phyloP scores from a whole-genome alignment of 2,797 vertebrate species.

The Caiman crocodilus region DNA sequence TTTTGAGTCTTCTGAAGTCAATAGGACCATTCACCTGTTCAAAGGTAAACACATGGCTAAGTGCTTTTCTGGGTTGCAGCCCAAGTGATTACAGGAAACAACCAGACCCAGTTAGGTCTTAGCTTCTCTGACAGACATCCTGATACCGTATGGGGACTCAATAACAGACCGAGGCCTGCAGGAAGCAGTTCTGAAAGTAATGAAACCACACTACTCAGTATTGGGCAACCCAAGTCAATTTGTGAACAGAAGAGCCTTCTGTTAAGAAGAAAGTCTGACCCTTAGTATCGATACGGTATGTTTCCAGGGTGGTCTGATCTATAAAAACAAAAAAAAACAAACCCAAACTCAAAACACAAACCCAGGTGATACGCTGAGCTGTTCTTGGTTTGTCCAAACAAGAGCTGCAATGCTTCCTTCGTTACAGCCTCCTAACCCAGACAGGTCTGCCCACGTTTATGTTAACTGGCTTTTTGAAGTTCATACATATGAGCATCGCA shows the following conservation, averaged over 20 bases:
- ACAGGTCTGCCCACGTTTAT: background rate
- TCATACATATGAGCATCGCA: background rate
- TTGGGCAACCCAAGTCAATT: background rate
- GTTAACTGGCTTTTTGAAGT: background rate
- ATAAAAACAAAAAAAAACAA: background rate
- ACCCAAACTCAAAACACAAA: too few species aligned
- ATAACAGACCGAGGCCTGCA: background rate
- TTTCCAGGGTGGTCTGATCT: background rate
- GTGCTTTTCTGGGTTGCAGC: background rate
- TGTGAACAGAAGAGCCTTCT: background rate
- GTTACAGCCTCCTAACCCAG: background rate
- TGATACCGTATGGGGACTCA: background rate
- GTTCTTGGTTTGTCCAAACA: background rate
- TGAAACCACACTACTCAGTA: too few species aligned
- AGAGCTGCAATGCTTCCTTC: background rate
- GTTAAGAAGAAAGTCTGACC: background rate
- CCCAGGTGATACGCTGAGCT: fast-evolving
- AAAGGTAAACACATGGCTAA: background rate
- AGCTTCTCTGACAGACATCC: background rate
- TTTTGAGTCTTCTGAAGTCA: background rate
- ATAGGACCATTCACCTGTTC: background rate
- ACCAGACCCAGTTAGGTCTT: too few species aligned
- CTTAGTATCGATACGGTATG: background rate
- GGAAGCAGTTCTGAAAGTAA: too few species aligned
- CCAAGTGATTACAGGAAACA: background rate